These are phyloP conservation scores for Brienomyrus brachyistius DNA, from an alignment of 2,113 vertebrate species.

Conservation along the genomic window DNA sequence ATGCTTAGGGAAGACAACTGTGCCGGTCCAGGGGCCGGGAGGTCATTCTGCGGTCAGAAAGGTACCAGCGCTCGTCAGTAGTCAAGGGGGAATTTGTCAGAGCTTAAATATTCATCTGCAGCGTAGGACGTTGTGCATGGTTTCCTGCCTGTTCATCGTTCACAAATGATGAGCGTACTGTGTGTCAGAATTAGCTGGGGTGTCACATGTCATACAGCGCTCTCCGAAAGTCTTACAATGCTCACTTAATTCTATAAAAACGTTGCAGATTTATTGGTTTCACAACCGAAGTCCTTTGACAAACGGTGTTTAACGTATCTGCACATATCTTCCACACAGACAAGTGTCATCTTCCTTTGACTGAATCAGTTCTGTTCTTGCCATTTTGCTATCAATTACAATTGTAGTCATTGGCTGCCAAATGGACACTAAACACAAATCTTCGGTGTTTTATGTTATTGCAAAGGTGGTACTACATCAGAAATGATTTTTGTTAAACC, in stretches of 20 bases:
- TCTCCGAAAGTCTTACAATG: not conserved
- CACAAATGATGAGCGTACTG: not conserved
- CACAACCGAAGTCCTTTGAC: not conserved
- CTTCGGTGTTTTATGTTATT: not conserved
- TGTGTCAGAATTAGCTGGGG: not conserved
- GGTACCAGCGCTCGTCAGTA: not conserved
- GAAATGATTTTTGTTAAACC: not conserved
- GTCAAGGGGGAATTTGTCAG: not conserved
- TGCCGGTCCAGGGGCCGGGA: not conserved
- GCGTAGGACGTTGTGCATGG: not conserved
- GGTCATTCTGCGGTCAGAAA: not conserved
- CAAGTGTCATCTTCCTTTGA: not conserved
- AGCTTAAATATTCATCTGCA: not conserved
- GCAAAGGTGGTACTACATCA: not conserved
- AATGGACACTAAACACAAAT: not conserved
- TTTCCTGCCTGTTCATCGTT: not conserved
- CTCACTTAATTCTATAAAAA: not conserved
- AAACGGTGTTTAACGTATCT: not conserved
- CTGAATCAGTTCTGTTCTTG: not conserved
- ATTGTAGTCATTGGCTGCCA: not conserved
- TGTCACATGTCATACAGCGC: not conserved
- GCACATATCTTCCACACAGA: not conserved
- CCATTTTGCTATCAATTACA: not conserved
- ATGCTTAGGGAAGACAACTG: conserved; percentile 8
- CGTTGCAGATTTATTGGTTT: not conserved